phyloP scores from a whole-genome alignment of 2,888 invertebrate species.

The Mythimna impura region DNA sequence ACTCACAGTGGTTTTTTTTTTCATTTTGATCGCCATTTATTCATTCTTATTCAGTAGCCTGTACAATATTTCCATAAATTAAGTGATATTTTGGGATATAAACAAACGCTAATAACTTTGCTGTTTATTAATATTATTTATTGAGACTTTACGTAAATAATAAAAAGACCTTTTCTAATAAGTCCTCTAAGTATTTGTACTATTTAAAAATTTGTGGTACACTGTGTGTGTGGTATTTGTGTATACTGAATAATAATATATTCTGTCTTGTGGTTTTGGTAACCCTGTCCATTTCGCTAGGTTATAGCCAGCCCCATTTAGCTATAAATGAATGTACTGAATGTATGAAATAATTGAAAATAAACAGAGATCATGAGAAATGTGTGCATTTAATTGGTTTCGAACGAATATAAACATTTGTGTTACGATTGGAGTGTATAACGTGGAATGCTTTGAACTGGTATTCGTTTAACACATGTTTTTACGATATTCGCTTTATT shows the following conservation, averaged over 20 bases:
- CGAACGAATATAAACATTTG: slow-evolving; percentile 36
- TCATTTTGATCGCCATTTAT: no score
- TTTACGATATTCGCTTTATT: not conserved
- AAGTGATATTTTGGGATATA: no score
- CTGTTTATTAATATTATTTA: no score
- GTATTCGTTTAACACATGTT: slow-evolving; percentile 1
- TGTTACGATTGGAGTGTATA: slow-evolving; percentile 29
- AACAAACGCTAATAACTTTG: no score
- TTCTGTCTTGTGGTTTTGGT: not conserved
- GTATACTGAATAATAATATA: not conserved
- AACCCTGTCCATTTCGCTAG: slow-evolving; percentile 16
- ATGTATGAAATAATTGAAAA: slow-evolving; percentile 52
- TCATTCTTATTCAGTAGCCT: no score
- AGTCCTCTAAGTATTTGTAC: no score
- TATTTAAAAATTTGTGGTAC: no score
- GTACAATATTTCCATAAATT: no score
- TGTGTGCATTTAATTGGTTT: slow-evolving; percentile 49
- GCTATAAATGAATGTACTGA: slow-evolving; percentile 29
- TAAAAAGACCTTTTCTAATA: no score
- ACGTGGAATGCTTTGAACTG: slow-evolving; percentile 2
- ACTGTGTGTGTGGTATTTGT: no score
- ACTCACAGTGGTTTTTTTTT: no score
- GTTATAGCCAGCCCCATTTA: slow-evolving; percentile 23
- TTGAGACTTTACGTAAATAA: no score
- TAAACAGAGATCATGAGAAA: slow-evolving; percentile 47